Base-by-base conservation (phyloP, 2,888 invertebrate genomes). In the Podotricha telesiphe region DNA sequence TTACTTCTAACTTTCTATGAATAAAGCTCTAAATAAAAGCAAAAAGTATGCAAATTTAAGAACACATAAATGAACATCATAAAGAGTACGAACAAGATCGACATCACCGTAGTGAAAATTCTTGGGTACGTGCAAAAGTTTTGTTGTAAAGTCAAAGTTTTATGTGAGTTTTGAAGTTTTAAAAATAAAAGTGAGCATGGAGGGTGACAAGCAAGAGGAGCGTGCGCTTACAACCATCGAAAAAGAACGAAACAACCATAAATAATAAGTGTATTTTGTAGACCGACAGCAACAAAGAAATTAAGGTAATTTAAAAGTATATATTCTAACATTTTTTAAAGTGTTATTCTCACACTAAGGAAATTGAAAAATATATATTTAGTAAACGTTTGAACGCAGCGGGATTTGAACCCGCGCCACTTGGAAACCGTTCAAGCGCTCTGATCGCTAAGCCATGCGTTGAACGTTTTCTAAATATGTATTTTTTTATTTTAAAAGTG, bases 161-260 rank as follows among this genome's bases (percentile, higher is more conserved):
- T 22, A n/a, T 45, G 63, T 47, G 45, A 15, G 11, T 40, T 20
- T 34, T 45, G 56, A 50, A 63, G 50, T 17, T 67, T 62, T 28
- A 19, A 56, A 70, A 69, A 68, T 66, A 68, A 70, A 64, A 67
- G 62, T 45, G 67, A 71, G 67, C 69, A 65, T 74, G 69, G 70
- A 6, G 80, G 78, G 83, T 83, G 81, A 78, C 76, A 87, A 88
- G 89, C 90, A 89, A 89, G 88, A 88, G 87, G 86, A 86, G 82
- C 91, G 91, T 92, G 93, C 91, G 91, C 88, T 86, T 82, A 86
- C 91, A 91, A 92, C 89, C 93, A 89, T 89, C 89, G 77, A 83
- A 76, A 77, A 76, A 76, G 77, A 78, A 77, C 69, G 73, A 68
- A 55, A 65, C 3, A 67, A 51, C 53, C 64, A 51, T 59, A 50